Conservation (phyloP, 2,113 vertebrate species). For the Sclerurus mexicanus region DNA sequence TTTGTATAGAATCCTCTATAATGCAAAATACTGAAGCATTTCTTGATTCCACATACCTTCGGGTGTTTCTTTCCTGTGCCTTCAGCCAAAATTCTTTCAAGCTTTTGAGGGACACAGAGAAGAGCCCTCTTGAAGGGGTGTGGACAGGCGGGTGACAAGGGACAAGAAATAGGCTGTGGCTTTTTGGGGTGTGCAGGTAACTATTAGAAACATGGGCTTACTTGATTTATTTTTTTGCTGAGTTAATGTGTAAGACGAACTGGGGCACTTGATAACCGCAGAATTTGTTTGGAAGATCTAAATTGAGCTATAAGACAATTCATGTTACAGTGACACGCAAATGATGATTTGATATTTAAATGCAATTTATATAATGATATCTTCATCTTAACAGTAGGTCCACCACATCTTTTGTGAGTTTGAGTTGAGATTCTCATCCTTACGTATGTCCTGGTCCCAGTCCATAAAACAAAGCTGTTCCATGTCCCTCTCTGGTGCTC, state of each 20-base stretch:
- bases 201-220: neutral
- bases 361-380: neutral
- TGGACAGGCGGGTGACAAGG: neutral
- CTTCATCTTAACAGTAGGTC: neutral
- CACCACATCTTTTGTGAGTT: neutral
- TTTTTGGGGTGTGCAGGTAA: neutral
- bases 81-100: neutral
- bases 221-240: neutral
- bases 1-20: neutral
- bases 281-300: neutral
- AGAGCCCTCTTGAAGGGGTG: neutral
- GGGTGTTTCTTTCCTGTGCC: neutral
- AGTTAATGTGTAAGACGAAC: neutral
- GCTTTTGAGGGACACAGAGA: neutral
- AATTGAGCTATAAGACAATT: neutral
- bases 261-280: neutral
- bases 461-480: neutral
- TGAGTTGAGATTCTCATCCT: neutral
- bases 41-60: neutral
- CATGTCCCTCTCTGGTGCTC: accelerated
- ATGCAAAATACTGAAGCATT: neutral
- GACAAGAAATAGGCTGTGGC: neutral
- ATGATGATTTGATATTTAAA: neutral
- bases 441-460: accelerated
- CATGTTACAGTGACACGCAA: neutral